A percentile compares a stretch with the other conserved stretches of the same genome.
Conservation (phyloP, 2,113 vertebrate genomes). For the Cottus gobio region DNA sequence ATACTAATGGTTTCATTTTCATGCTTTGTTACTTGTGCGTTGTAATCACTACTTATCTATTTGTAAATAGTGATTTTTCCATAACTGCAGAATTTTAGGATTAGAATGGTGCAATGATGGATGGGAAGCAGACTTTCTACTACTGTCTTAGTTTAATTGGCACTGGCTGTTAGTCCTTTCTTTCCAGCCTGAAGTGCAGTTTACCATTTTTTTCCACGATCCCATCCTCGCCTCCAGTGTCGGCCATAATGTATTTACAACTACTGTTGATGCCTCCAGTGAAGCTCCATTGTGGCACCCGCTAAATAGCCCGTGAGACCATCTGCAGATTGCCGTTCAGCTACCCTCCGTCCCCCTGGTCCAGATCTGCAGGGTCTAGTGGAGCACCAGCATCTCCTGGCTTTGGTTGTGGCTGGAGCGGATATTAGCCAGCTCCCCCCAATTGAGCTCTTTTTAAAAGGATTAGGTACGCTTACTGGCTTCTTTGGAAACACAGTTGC, state of each 20-base stretch:
- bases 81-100: neutral
- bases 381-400: slow-evolving; percentile 65
- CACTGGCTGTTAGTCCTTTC: slow-evolving; percentile 49
- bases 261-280: slow-evolving; percentile 77
- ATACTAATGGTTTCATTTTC: neutral
- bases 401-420: slow-evolving; percentile 71
- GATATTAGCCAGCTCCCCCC: slow-evolving; percentile 70
- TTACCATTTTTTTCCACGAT: slow-evolving; percentile 52
- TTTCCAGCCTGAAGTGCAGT: slow-evolving; percentile 46
- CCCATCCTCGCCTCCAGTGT: slow-evolving; percentile 60
- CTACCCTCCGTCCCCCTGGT: slow-evolving; percentile 54
- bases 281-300: slow-evolving; percentile 59
- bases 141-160: slow-evolving; percentile 46
- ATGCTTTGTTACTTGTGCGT: neutral
- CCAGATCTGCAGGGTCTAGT: slow-evolving; percentile 69
- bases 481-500: slow-evolving; percentile 71
- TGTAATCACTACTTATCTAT: no score
- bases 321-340: slow-evolving; percentile 54
- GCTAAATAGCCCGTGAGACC: slow-evolving; percentile 59
- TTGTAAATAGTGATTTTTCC: neutral
- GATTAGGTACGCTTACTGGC: slow-evolving; percentile 80
- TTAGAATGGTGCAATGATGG: neutral
- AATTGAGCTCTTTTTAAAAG: slow-evolving; percentile 79
- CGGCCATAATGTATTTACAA: slow-evolving; percentile 81
- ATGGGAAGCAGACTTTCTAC: no score